These are phyloP conservation scores for Remorina albescens DNA, from an alignment of 2,797 vertebrate species.

Conservation along the genomic window DNA sequence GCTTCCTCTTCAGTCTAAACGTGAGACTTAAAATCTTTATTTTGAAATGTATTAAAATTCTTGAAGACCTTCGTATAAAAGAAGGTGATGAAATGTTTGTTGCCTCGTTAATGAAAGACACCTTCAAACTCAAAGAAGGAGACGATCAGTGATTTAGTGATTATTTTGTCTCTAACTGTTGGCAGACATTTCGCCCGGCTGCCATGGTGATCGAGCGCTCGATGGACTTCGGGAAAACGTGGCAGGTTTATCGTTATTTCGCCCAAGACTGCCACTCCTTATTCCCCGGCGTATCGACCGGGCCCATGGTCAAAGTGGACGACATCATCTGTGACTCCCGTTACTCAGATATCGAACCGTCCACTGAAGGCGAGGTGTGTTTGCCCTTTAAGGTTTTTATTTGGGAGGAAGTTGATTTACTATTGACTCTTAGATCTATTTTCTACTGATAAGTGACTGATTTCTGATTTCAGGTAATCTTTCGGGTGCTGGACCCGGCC, in stretches of 20 bases:
- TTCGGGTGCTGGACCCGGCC: constrained; percentile 81
- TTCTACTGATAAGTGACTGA: background rate
- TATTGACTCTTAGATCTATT: background rate
- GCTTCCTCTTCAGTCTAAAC: too few relatives aligned
- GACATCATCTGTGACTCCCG: constrained; percentile 95
- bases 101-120: too few relatives aligned
- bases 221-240: constrained; percentile 92
- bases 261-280: constrained; percentile 90
- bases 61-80: too few relatives aligned
- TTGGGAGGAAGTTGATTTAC: too few relatives aligned
- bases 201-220: constrained; percentile 98
- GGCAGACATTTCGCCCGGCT: constrained; percentile 94
- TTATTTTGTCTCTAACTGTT: background rate
- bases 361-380: constrained; percentile 93
- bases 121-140: too few relatives aligned
- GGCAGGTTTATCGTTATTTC: constrained; percentile 96
- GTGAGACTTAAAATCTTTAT: too few relatives aligned
- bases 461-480: constrained; percentile 77
- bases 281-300: constrained; percentile 88
- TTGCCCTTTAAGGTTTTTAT: background rate
- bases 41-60: too few relatives aligned
- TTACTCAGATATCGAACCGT: constrained; percentile 96
- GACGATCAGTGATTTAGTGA: too few relatives aligned
- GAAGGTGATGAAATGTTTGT: too few relatives aligned
- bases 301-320: constrained; percentile 92